Conservation (phyloP, 92 coral and sea anemone species). For the Phenganax subtilis region DNA sequence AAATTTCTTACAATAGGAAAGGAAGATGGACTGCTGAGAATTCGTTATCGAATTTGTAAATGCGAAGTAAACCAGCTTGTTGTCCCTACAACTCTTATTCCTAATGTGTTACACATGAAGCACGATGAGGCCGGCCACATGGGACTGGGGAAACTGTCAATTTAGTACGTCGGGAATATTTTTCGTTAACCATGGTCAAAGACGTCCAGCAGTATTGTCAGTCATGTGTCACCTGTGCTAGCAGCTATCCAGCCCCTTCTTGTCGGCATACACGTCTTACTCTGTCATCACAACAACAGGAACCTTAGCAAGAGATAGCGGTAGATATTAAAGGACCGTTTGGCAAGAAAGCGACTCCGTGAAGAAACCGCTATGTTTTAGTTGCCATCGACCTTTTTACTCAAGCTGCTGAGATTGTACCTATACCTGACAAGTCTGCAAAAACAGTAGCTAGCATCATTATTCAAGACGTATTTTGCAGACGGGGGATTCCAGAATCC, state of each 20-base stretch:
- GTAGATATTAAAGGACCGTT: constrained; percentile 53
- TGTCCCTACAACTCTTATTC: constrained; percentile 33
- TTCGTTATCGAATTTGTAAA: constrained; percentile 39
- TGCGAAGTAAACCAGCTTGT: constrained; percentile 38
- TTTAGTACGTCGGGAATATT: constrained; percentile 42
- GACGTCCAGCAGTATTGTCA: constrained; percentile 38
- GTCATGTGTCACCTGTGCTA: constrained; percentile 46
- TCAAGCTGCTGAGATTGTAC: constrained; percentile 49
- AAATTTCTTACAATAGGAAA: constrained; percentile 13
- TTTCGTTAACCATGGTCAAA: constrained; percentile 40
- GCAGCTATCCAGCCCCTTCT: constrained; percentile 31
- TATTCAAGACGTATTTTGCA: constrained; percentile 43
- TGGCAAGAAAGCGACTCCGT: constrained; percentile 40
- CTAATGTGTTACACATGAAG: constrained; percentile 34
- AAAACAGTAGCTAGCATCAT: constrained; percentile 49
- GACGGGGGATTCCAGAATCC: constrained; percentile 50
- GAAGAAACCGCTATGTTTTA: constrained; percentile 45
- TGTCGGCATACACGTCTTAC: constrained; percentile 27
- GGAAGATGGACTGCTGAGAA: constrained; percentile 18
- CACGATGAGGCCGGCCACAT: constrained; percentile 51
- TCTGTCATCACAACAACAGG: constrained; percentile 45
- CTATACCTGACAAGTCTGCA: constrained; percentile 47
- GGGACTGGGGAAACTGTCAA: constrained; percentile 43
- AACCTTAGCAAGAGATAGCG: constrained; percentile 53
- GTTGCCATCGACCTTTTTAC: constrained; percentile 49